Base-by-base conservation (phyloP, 2,888 invertebrate species). In the Xestobium rufovillosum region DNA sequence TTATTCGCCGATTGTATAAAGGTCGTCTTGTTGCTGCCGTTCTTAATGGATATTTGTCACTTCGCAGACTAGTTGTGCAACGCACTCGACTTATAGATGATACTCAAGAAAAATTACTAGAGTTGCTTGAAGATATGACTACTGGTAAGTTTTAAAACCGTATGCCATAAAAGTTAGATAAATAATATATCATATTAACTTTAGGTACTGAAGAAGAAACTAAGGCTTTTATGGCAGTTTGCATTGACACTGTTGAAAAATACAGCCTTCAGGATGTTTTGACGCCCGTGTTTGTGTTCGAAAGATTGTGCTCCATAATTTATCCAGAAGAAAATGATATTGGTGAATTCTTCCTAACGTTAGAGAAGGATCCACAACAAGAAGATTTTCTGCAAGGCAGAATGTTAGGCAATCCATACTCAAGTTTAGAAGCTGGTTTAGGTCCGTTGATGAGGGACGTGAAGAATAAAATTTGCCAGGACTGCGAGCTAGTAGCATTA, bases 391-490 rank as follows among this genome's bases (percentile, higher is more conserved):
- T 98, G 51, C 92, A 92, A 70, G 83, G 94, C 4, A 80, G 96
- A 23, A 97, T 97, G 96, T 71, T 95, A 52, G 96, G 96, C 32
- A 98, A 97, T 70, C 97, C 97, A 0, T 98, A 97, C 69, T 91
- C 90, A 38, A 91, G 90, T 17, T 73, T 81, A 16, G 97, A 97
- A 60, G 81, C 87, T 1, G 96, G 95, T 4, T 75, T 98, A 52
- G 97, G 97, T 0, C 97, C 97, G 0, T 69, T 96, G 8, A 97
- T 98, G 97, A 75, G 97, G 25, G 95, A 98, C 63, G 90, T 98
- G 6, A 98, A 98, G 68, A 97, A 98, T 67, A 97, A 97, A 69
- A 97, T 97, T 49, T 94, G 92, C 60, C 88, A 87, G 30, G 97
- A 98, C 67, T 97, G 97, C 66, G 97, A 98, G 62, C 71, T 98